These are phyloP conservation scores for Tanypteryx hageni DNA, from an alignment of 2,888 invertebrate genomes.

Conservation along the genomic window DNA sequence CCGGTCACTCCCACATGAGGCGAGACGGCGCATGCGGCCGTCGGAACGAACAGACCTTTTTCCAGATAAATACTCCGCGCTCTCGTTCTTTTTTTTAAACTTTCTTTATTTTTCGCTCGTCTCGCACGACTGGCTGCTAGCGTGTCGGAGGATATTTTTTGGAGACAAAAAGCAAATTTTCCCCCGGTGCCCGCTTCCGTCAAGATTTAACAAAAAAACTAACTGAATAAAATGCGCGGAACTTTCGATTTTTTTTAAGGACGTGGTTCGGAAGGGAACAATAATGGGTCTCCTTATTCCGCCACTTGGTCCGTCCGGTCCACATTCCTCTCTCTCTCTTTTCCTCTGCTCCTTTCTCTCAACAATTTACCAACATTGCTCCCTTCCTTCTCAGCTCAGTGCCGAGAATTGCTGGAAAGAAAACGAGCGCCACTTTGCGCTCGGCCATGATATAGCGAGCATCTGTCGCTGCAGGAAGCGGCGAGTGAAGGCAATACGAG, in stretches of 20 bases:
- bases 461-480: not conserved
- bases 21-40: not conserved
- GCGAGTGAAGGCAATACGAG: not conserved
- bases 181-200: not conserved
- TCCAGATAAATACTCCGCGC: not conserved
- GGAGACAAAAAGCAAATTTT: too few relatives aligned
- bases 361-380: not conserved
- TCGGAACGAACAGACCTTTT: not conserved
- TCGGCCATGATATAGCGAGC: not conserved
- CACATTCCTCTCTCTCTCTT: not conserved
- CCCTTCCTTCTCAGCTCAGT: not conserved
- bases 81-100: not conserved
- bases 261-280: not conserved
- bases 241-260: not conserved
- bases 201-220: not conserved
- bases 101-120: not conserved
- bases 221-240: not conserved
- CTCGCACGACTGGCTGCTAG: not conserved
- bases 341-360: not conserved
- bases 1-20: slow-evolving; percentile 45
- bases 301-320: not conserved
- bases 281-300: slow-evolving; percentile 4
- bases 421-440: slow-evolving; percentile 5
- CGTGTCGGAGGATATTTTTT: not conserved
- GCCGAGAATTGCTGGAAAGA: not conserved